Evolutionary conservation across 2,113 vertebrate genomes (phyloP).

Genomic region (Poecilia latipinna): DNA sequence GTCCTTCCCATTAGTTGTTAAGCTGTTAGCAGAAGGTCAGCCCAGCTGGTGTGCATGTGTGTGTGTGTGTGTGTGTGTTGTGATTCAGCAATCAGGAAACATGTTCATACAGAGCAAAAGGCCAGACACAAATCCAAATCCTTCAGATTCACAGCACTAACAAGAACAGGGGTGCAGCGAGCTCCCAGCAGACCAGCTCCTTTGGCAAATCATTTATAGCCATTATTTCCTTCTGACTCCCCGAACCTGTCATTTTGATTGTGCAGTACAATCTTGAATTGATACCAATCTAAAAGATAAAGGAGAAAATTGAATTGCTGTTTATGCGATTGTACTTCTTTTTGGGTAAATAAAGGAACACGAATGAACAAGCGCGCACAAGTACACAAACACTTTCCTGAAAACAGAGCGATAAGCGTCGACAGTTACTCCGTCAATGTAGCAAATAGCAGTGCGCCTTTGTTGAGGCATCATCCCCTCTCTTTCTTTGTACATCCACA

Average conservation of each 20-base stretch:
- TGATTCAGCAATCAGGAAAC: slow-evolving; percentile 36
- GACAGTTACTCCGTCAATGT: slow-evolving; percentile 28
- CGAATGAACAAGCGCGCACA: background rate
- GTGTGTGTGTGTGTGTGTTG: slow-evolving; percentile 1
- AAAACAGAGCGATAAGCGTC: slow-evolving; percentile 43
- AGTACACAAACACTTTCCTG: slow-evolving; percentile 5
- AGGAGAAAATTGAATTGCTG: slow-evolving; percentile 17
- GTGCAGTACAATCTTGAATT: slow-evolving; percentile 22
- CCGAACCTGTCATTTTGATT: slow-evolving; percentile 14
- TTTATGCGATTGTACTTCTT: slow-evolving; percentile 19
- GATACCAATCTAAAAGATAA: slow-evolving; percentile 45
- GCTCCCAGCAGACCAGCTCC: slow-evolving; percentile 33
- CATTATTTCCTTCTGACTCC: slow-evolving; percentile 35
- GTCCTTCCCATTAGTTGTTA: too few relatives aligned
- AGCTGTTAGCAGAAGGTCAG: background rate
- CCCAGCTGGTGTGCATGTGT: background rate
- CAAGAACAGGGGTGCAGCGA: slow-evolving; percentile 41
- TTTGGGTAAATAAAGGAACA: slow-evolving; percentile 3
- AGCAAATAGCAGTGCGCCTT: slow-evolving; percentile 49
- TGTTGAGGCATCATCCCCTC: slow-evolving; percentile 57
- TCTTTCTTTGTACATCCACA: slow-evolving; percentile 43
- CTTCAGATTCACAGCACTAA: slow-evolving; percentile 28
- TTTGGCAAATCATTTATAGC: slow-evolving; percentile 34
- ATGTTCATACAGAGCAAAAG: slow-evolving; percentile 27
- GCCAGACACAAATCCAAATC: slow-evolving; percentile 45